phyloP scores from a whole-genome alignment of 2,888 invertebrate genomes.

The Gibbula magus region DNA sequence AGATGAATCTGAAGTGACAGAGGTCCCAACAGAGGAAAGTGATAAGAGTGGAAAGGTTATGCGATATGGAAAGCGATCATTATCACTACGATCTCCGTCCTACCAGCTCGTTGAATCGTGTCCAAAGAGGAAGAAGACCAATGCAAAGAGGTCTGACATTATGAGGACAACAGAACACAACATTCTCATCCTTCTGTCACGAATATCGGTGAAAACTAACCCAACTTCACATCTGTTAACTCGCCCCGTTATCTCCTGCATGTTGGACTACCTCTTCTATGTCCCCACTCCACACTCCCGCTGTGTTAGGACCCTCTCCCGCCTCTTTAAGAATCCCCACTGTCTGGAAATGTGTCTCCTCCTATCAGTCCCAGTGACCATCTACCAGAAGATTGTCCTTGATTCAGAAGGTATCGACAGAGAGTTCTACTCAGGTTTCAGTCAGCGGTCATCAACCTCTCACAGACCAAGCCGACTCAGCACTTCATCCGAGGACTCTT shows the following conservation, averaged over 20 bases:
- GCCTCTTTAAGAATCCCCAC: slow-evolving; percentile 61
- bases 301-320: slow-evolving; percentile 56
- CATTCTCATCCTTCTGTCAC: slow-evolving; percentile 63
- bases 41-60: background rate
- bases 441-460: background rate
- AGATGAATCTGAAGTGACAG: background rate
- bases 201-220: slow-evolving; percentile 65
- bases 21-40: background rate
- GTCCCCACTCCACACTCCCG: slow-evolving; percentile 55
- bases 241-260: slow-evolving; percentile 48
- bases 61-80: background rate
- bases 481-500: background rate
- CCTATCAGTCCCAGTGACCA: slow-evolving; percentile 53
- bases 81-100: slow-evolving; percentile 6
- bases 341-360: slow-evolving; percentile 61
- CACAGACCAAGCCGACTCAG: background rate
- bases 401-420: slow-evolving; percentile 35
- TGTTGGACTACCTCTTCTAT: slow-evolving; percentile 58
- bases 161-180: slow-evolving; percentile 51
- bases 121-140: slow-evolving; percentile 20
- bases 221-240: slow-evolving; percentile 53
- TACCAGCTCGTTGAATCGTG: background rate
- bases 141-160: slow-evolving; percentile 25
- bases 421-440: background rate
- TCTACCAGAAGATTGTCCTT: slow-evolving; percentile 51